A percentile compares a stretch with the other conserved stretches of the same genome.
These are phyloP conservation scores for Coptodon rendalli DNA, from an alignment of 2,113 vertebrate genomes.

Conservation along the genomic window DNA sequence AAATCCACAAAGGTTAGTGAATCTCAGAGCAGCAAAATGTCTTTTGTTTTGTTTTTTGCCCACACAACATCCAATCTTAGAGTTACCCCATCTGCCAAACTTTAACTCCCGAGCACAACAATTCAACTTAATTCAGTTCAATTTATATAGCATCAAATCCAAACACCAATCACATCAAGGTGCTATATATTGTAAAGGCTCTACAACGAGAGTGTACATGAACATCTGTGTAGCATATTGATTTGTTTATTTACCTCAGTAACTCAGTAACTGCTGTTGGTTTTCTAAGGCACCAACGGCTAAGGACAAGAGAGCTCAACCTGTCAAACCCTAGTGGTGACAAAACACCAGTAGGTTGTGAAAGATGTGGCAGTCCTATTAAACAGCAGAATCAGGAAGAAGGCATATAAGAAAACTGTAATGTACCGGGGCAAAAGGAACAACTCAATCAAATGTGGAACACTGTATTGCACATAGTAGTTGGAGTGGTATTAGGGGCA, in stretches of 20 bases:
- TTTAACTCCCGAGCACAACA: not conserved
- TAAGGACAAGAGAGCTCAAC: too few species aligned
- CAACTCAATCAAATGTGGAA: too few species aligned
- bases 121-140: not conserved
- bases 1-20: not conserved
- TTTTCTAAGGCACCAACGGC: too few species aligned
- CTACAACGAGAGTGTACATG: too few species aligned
- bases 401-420: not conserved
- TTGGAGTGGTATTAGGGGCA: too few species aligned
- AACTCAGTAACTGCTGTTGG: too few species aligned
- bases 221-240: too few species aligned
- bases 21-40: not conserved
- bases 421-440: not conserved
- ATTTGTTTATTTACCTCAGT: too few species aligned
- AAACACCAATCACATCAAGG: too few species aligned
- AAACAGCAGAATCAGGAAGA: not conserved
- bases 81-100: not conserved
- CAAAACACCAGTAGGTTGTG: not conserved
- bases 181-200: too few species aligned
- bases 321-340: too few species aligned
- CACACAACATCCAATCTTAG: not conserved
- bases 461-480: too few species aligned
- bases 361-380: not conserved
- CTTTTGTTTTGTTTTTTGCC: accelerated
- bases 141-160: not conserved